Evolutionary conservation across 2,888 invertebrate genomes (phyloP), one percentile per base, ranked within the genome.

Genomic region (Melinaea menophilus): DNA sequence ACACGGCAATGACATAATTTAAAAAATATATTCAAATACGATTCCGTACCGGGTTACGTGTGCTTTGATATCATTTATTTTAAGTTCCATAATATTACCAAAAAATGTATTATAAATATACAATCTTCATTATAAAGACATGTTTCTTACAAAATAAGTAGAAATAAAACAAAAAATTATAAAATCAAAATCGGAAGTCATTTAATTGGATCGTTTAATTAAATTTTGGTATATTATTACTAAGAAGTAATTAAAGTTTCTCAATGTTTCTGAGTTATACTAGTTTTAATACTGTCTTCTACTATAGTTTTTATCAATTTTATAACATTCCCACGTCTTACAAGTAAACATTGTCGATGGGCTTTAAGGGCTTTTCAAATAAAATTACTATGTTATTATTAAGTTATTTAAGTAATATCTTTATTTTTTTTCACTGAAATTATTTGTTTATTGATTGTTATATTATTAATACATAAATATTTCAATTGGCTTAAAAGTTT

Each of bases 1-100:
- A 88, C 81, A 88, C 78, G 84, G 83, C 85, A 85, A 86, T 87
- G 80, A 85, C 85, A 86, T 84, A 78, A 86, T 84, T 85, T 81
- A 75, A 78, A 83, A 82, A 78, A 74, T 75, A 57, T 62, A 64
- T 65, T 64, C 61, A 34, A 63, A 63, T 63, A 61, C 57, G 54
- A 54, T 59, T 63, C 60, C n/a, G 58, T 45, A 9, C 47, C 2
- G 34, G 33, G 37, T 12, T 48, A 48, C 33, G 47, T n/a, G n/a
- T n/a, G 11, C 22, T 55, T 60, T 13, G 31, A 54, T 3, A 45
- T 41, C 22, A 41, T 13, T 41, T 41, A 59, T 4, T 22, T 22
- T 22, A 22, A n/a, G 46, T 4, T 11, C n/a, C 9, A 4, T 5
- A 46, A 46, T 46, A n/a, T 46, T 46, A 46, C 46, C 22, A 22